These are phyloP conservation scores for Patella caerulea DNA, from an alignment of 2,888 invertebrate species.

Conservation along the genomic window DNA sequence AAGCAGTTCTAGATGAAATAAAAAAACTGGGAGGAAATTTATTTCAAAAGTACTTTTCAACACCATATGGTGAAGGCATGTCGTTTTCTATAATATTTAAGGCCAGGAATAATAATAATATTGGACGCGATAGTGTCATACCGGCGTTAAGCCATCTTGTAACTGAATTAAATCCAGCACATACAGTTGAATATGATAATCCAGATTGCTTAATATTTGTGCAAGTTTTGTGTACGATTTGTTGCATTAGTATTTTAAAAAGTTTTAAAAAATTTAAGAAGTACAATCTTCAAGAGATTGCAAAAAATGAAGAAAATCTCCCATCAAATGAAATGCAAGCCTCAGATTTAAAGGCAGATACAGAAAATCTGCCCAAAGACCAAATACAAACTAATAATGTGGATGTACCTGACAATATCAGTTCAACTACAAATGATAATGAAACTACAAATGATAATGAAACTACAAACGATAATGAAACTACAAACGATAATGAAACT, in stretches of 20 bases:
- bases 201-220: slow-evolving; percentile 85
- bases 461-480: too few species aligned
- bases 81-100: slow-evolving; percentile 61
- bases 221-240: slow-evolving; percentile 86
- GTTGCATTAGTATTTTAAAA: slow-evolving; percentile 84
- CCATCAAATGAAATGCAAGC: too few species aligned
- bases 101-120: slow-evolving; percentile 59
- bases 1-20: slow-evolving; percentile 83
- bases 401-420: too few species aligned
- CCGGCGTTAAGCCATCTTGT: slow-evolving; percentile 82
- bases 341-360: too few species aligned
- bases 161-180: slow-evolving; percentile 77
- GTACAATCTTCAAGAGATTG: slow-evolving; percentile 83
- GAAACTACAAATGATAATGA: too few species aligned
- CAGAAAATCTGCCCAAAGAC: too few species aligned
- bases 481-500: too few species aligned
- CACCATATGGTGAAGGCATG: slow-evolving; percentile 41
- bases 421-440: too few species aligned
- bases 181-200: slow-evolving; percentile 80
- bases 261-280: slow-evolving; percentile 85
- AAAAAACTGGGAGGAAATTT: slow-evolving; percentile 78
- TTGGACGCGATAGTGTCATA: slow-evolving; percentile 77
- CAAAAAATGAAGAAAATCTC: slow-evolving; percentile 25
- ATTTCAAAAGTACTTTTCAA: slow-evolving; percentile 80
- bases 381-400: too few species aligned